These are phyloP conservation scores for Spodoptera picta DNA, from an alignment of 2,888 invertebrate species.

Conservation along the genomic window DNA sequence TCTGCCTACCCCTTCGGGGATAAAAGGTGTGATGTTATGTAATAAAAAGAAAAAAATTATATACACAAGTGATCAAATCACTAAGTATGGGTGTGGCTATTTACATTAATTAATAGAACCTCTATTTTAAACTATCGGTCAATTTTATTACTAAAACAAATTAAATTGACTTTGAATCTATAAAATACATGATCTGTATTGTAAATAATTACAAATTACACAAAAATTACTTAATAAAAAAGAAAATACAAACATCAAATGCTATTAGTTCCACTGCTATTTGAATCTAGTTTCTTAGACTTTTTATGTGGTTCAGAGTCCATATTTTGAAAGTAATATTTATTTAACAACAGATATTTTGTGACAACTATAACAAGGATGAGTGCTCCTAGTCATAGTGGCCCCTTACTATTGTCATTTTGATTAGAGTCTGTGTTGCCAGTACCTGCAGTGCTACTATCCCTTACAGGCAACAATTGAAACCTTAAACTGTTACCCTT, in stretches of 20 bases:
- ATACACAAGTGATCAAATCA: background rate
- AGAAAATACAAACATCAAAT: slow-evolving; percentile 42
- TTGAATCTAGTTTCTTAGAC: slow-evolving; percentile 28
- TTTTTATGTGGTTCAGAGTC: slow-evolving; percentile 18
- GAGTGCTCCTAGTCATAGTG: slow-evolving; percentile 80
- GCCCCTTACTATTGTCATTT: slow-evolving; percentile 67
- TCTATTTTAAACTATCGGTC: too few species aligned
- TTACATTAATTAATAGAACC: too few species aligned
- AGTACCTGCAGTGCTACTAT: slow-evolving; percentile 59
- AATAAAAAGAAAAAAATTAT: background rate
- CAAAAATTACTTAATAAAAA: slow-evolving; percentile 16
- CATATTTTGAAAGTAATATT: slow-evolving; percentile 65
- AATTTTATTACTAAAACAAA: too few species aligned
- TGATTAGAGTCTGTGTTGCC: slow-evolving; percentile 54
- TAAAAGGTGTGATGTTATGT: too few species aligned
- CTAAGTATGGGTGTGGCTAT: too few species aligned
- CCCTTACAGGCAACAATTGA: slow-evolving; percentile 87
- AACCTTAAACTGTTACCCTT: slow-evolving; percentile 90
- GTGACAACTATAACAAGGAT: slow-evolving; percentile 66
- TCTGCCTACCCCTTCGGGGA: too few species aligned
- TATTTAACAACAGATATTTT: slow-evolving; percentile 74
- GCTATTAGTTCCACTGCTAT: slow-evolving; percentile 24
- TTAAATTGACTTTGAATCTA: background rate
- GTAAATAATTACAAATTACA: slow-evolving; percentile 5
- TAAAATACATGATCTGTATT: background rate